phyloP scores from a whole-genome alignment of 2,888 invertebrate genomes.

The Protodeltote pygarga region DNA sequence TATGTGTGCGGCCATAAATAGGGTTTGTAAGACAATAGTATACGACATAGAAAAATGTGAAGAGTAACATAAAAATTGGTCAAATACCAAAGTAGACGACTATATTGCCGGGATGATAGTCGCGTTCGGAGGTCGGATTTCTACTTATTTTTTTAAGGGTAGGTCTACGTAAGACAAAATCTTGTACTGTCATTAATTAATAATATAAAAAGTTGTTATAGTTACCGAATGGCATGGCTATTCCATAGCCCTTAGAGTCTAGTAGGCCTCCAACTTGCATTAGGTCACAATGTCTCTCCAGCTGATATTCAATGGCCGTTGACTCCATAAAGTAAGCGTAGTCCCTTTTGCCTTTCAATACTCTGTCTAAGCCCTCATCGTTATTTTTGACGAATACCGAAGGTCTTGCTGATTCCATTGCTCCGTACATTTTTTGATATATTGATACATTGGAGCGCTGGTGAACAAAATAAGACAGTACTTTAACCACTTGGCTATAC shows the following conservation, averaged over 20 bases:
- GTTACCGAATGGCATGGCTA: slow-evolving; percentile 96
- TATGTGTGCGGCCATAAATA: no score
- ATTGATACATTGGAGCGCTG: slow-evolving; percentile 95
- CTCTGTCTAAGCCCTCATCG: slow-evolving; percentile 95
- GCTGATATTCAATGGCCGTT: slow-evolving; percentile 96
- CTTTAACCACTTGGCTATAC: no score
- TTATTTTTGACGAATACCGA: slow-evolving; percentile 94
- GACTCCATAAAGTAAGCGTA: slow-evolving; percentile 99
- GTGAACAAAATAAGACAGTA: slow-evolving; percentile 46
- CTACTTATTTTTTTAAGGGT: no score
- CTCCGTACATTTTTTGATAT: slow-evolving; percentile 96
- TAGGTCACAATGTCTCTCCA: slow-evolving; percentile 94
- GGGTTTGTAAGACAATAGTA: no score
- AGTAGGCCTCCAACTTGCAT: slow-evolving; percentile 92
- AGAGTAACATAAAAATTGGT: no score
- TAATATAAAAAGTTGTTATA: slow-evolving; percentile 28
- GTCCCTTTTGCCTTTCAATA: slow-evolving; percentile 90
- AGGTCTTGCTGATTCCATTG: slow-evolving; percentile 95
- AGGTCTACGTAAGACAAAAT: no score
- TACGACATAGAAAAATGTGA: no score
- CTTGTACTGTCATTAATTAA: background rate
- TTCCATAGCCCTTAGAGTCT: slow-evolving; percentile 96
- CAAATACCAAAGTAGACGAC: no score
- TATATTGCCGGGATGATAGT: no score
- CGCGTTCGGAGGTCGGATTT: no score